Evolutionary conservation across 2,888 invertebrate genomes (phyloP), one percentile per base, ranked within the genome.

Genomic region (Agrotis exclamationis): DNA sequence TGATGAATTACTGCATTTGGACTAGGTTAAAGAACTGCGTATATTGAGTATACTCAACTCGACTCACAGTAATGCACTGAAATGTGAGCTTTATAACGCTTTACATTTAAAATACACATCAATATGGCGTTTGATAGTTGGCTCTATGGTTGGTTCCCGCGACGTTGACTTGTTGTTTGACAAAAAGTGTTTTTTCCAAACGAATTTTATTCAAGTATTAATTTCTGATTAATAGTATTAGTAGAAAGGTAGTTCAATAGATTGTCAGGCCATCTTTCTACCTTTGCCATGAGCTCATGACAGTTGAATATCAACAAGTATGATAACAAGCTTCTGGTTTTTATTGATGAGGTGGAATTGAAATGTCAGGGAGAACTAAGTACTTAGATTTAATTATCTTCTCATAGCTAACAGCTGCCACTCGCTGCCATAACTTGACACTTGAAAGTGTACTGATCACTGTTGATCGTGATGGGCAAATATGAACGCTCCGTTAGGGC

Each of bases 11-110:
- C n/a, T n/a, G n/a, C n/a, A n/a, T 39, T 39, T 9, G 39, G 53
- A 60, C 50, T 67, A 72, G 58, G 80, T 65, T 72, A 62, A 66
- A 13, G n/a, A 3, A 18, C 33, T 33, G 13, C n/a, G 28, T n/a
- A 33, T 3, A n/a, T 33, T 13, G 33, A 4, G n/a, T 33, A 11
- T n/a, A 3, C 6, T 33, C 13, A 5, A 28, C 2, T 54, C 2
- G 2, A n/a, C 54, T 14, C 0, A 33, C n/a, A n/a, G n/a, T 33
- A n/a, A 13, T 33, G 0, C 3, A 33, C 0, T 56, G 18, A 13
- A 28, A 33, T 6, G 33, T n/a, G n/a, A n/a, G n/a, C n/a, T n/a
- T n/a, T n/a, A n/a, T n/a, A n/a, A n/a, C 2, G n/a, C 33, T n/a
- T 33, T 33, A 7, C 33, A 33, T 33, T 33, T 6, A 33, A 33